phyloP scores from a whole-genome alignment of 2,113 vertebrate species.

The Chelonoidis abingdonii region DNA sequence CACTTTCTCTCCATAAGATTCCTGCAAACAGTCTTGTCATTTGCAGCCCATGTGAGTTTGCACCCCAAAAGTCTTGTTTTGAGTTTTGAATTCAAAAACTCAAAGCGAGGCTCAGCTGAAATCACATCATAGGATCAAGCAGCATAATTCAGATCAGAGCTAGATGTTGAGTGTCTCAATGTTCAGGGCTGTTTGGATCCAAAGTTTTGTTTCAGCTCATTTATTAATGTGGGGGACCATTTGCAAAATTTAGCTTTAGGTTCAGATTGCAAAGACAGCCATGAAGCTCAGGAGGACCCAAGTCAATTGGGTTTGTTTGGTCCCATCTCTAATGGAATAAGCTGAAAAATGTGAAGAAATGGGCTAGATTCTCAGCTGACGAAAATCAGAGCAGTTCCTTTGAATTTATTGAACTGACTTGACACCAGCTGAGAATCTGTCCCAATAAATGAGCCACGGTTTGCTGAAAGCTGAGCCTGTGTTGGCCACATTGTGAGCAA shows the following conservation, averaged over 20 bases:
- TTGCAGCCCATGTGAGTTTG: neutral
- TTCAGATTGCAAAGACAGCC: neutral
- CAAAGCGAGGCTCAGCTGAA: neutral
- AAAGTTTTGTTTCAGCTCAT: neutral
- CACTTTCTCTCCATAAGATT: neutral
- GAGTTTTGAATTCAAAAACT: neutral
- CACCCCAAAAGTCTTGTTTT: neutral
- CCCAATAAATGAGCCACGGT: neutral
- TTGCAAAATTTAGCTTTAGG: neutral
- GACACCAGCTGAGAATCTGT: neutral
- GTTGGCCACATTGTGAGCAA: accelerated
- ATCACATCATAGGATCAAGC: neutral
- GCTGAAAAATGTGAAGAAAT: neutral
- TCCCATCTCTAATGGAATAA: neutral
- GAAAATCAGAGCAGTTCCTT: neutral
- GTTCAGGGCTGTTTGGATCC: neutral
- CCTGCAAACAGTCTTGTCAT: neutral
- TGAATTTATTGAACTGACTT: neutral
- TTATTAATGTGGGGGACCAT: neutral
- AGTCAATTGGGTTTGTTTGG: neutral
- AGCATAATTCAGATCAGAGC: neutral
- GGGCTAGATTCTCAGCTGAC: neutral
- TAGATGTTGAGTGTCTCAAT: neutral
- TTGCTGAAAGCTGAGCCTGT: neutral
- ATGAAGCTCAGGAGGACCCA: neutral